Evolutionary conservation across 2,888 invertebrate species (phyloP).

Genomic region (Dusona sp.): DNA sequence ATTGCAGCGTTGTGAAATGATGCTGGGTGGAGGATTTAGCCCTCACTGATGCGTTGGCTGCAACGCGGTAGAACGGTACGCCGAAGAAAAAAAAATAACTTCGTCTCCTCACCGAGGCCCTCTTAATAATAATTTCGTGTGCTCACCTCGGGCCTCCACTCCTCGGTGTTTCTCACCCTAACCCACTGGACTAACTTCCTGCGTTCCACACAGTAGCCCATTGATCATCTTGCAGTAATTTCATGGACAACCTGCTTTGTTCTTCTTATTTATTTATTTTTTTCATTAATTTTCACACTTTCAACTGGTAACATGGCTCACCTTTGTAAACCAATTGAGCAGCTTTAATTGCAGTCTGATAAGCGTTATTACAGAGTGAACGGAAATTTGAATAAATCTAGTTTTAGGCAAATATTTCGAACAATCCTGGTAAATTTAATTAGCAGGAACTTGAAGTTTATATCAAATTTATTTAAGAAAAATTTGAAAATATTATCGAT

Average conservation of each 20-base stretch:
- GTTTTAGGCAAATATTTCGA: not conserved
- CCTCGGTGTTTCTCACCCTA: slow-evolving; percentile 48
- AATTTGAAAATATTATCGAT: not conserved
- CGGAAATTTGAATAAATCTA: not conserved
- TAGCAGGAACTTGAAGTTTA: not conserved
- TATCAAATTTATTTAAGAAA: not conserved
- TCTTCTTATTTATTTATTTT: not conserved
- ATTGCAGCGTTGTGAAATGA: slow-evolving; percentile 72
- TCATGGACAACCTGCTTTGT: slow-evolving; percentile 10
- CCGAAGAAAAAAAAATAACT: slow-evolving; percentile 29
- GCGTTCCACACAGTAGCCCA: slow-evolving; percentile 59
- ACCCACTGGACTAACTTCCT: slow-evolving; percentile 8
- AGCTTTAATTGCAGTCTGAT: not conserved
- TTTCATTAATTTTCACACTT: not conserved
- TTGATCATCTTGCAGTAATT: slow-evolving; percentile 57
- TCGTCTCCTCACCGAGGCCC: slow-evolving; percentile 52
- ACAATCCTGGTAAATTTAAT: not conserved
- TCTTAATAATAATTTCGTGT: slow-evolving; percentile 66
- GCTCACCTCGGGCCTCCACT: slow-evolving; percentile 43
- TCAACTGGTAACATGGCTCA: slow-evolving; percentile 8
- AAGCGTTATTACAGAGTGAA: not conserved
- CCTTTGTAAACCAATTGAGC: not conserved
- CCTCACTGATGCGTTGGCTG: slow-evolving; percentile 57
- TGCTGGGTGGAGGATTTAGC: slow-evolving; percentile 59
- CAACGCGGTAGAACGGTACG: slow-evolving; percentile 55